Conservation (phyloP, 2,888 invertebrate genomes). For the Drosophila macrospina region DNA sequence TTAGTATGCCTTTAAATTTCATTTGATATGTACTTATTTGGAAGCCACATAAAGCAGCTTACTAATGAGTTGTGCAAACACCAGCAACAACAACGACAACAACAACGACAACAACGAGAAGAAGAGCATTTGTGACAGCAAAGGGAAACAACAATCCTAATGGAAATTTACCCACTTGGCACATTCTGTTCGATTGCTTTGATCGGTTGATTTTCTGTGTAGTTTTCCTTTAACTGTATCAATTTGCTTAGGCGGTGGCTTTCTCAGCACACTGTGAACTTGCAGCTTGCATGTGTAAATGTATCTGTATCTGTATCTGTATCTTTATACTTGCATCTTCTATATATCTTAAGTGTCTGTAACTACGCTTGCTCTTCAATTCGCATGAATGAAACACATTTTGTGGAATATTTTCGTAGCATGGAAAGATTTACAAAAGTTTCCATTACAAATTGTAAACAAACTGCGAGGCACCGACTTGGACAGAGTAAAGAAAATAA, state of each 20-base stretch:
- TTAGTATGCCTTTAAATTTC: conserved; percentile 45
- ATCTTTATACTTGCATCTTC: conserved; percentile 2
- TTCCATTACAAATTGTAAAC: conserved; percentile 74
- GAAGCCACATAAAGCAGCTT: conserved; percentile 46
- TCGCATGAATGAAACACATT: conserved; percentile 54
- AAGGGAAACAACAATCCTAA: conserved; percentile 29
- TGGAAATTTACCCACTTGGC: conserved; percentile 80
- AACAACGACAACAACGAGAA: conserved; percentile 28
- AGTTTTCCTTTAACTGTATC: conserved; percentile 42
- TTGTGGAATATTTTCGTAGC: conserved; percentile 58
- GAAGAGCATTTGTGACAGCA: conserved; percentile 13
- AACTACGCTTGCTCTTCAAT: conserved; percentile 40
- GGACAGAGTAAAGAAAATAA: conserved; percentile 8
- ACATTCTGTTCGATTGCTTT: conserved; percentile 37
- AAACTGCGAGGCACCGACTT: conserved; percentile 35
- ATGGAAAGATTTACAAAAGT: conserved; percentile 73
- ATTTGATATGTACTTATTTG: conserved; percentile 50
- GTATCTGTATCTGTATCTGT: too few species aligned
- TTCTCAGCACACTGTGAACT: conserved; percentile 26
- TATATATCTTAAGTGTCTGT: too few species aligned
- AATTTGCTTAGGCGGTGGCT: conserved; percentile 52
- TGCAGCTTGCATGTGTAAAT: conserved; percentile 33
- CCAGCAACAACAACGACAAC: conserved; percentile 27
- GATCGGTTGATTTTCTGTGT: conserved; percentile 18
- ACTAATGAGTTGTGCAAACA: conserved; percentile 66